Evolutionary conservation across 2,888 invertebrate species (phyloP), one percentile per base, ranked within the genome.

Genomic region (Brachypalpus laphriformis): DNA sequence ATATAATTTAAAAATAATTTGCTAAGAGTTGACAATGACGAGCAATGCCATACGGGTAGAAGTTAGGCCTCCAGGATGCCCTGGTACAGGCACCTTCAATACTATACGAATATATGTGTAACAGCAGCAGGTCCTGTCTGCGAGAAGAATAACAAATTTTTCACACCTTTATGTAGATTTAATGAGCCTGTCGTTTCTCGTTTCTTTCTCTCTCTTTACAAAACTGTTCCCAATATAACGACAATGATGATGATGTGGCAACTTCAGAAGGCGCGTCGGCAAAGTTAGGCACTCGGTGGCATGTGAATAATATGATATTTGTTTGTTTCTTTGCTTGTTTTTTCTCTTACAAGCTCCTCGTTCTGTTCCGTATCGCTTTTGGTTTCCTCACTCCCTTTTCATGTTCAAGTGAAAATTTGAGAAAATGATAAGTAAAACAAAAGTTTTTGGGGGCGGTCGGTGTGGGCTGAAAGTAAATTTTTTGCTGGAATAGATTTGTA

Each of bases 101-200:
- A 14, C 6, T 56, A n/a, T 16, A 28, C 14, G 16, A 18, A 9
- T 37, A 2, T 54, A 20, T 14, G 31, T 31, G 25, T 49, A 9
- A 34, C 34, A 45, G 63, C 51, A 63, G 56, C 49, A 45, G 25
- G 25, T 57, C 57, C 18, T 42, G 28, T 56, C 40, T 68, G 74
- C 57, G 83, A 70, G 68, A 34, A 45, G 74, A 83, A 74, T 80
- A 68, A 70, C 72, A 80, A 83, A 74, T 68, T 83, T 37, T 70
- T 74, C 74, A 70, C 74, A 80, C 82, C 82, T 74, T 80, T 71
- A 83, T 83, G 80, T 56, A 74, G 74, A 83, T 83, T 80, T 70
- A 80, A 83, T 80, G 83, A 83, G 83, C 49, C 59, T 57, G 54
- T 56, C 56, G 63, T 45, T n/a, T 37, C 37, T 4, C 37, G 3